phyloP scores from a whole-genome alignment of 2,113 vertebrate genomes.

The Acanthisitta chloris region DNA sequence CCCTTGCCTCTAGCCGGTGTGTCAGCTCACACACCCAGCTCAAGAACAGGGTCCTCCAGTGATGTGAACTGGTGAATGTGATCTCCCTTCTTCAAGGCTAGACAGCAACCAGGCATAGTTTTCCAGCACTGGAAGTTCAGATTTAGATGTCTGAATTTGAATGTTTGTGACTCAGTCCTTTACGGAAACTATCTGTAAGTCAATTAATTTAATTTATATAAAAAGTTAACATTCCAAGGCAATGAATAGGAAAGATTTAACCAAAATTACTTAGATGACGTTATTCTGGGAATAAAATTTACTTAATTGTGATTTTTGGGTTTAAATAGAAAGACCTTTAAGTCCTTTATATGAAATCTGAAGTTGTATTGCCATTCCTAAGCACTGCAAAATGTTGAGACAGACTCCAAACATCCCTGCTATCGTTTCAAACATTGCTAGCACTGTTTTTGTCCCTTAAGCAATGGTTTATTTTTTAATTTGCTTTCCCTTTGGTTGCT shows the following conservation, averaged over 20 bases:
- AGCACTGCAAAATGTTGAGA: not conserved
- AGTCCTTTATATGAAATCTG: not conserved
- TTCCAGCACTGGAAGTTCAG: not conserved
- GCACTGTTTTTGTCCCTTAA: not conserved
- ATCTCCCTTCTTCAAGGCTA: not conserved
- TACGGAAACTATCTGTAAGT: not conserved
- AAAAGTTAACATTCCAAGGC: not conserved
- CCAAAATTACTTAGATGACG: not conserved
- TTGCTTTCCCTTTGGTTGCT: not conserved
- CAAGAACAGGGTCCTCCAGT: not conserved
- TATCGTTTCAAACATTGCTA: not conserved
- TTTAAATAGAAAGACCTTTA: constrained; percentile 35
- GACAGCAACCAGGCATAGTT: not conserved
- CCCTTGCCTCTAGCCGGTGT: not conserved
- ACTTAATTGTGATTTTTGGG: constrained; percentile 8
- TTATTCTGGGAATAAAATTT: constrained; percentile 17
- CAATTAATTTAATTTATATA: not conserved
- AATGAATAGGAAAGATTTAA: not conserved
- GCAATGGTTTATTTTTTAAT: not conserved
- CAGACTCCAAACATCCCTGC: not conserved
- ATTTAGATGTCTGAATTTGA: not conserved
- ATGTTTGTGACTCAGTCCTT: not conserved
- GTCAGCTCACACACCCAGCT: not conserved
- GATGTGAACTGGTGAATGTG: not conserved
- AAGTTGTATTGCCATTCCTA: not conserved